Evolutionary conservation across 2,113 vertebrate species (phyloP).

Genomic region (Rissa tridactyla): DNA sequence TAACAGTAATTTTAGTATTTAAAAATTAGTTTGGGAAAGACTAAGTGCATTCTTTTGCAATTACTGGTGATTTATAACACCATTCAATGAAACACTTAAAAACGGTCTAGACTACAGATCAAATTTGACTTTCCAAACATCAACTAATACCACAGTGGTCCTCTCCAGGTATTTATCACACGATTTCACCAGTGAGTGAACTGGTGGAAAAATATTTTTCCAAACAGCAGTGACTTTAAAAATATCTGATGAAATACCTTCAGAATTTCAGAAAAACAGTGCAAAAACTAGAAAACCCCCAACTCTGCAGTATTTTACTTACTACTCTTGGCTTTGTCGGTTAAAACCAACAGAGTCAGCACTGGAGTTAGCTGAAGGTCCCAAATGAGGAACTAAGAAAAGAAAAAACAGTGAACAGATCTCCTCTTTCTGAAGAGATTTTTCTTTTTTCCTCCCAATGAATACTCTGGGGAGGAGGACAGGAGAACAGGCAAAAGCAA

Average conservation of each 20-base stretch:
- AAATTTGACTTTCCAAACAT: background rate
- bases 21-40: background rate
- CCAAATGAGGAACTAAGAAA: background rate
- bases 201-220: background rate
- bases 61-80: background rate
- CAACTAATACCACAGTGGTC: background rate
- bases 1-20: background rate
- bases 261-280: background rate
- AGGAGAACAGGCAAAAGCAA: background rate
- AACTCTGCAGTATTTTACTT: background rate
- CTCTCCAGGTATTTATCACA: background rate
- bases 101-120: background rate
- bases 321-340: background rate
- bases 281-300: fast-evolving
- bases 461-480: background rate
- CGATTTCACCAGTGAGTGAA: background rate
- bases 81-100: background rate
- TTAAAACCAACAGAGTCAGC: background rate
- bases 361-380: background rate
- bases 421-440: background rate
- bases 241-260: background rate
- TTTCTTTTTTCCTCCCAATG: background rate
- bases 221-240: background rate
- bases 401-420: background rate
- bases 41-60: background rate